Evolutionary conservation across 2,113 vertebrate species (phyloP).

Genomic region (Natator depressus): DNA sequence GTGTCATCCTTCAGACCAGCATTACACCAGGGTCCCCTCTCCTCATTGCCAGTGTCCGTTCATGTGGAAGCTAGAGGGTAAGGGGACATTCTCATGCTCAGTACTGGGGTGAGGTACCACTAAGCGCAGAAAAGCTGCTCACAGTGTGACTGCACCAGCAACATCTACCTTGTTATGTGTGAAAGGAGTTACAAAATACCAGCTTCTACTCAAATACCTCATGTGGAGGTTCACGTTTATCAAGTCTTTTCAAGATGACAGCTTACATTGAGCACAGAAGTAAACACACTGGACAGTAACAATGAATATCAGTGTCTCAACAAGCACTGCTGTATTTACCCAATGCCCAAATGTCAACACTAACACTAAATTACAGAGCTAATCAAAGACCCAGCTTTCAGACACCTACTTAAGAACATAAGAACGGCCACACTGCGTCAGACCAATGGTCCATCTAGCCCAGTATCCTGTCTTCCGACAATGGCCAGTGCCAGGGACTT

Average conservation of each 20-base stretch:
- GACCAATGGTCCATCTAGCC: too few species aligned
- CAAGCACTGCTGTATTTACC: background rate
- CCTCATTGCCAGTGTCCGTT: too few species aligned
- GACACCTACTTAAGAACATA: background rate
- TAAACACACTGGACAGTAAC: accelerated
- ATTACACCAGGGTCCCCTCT: background rate
- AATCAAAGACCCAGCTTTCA: background rate
- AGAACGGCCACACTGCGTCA: background rate
- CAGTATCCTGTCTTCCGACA: background rate
- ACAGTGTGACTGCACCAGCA: background rate
- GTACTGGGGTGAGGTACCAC: background rate
- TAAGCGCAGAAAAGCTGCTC: background rate
- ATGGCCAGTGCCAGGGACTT: background rate
- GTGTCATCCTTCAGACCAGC: background rate
- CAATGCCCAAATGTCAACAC: background rate
- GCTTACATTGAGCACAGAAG: background rate
- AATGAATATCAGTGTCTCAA: background rate
- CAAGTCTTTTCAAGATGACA: accelerated
- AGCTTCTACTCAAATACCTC: background rate
- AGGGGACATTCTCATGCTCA: background rate
- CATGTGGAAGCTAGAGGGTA: background rate
- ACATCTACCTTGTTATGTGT: background rate
- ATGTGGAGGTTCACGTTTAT: accelerated
- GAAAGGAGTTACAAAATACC: background rate
- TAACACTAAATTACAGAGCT: accelerated